Conservation (phyloP, 92 coral and sea anemone species). For the Siderastrea radians region DNA sequence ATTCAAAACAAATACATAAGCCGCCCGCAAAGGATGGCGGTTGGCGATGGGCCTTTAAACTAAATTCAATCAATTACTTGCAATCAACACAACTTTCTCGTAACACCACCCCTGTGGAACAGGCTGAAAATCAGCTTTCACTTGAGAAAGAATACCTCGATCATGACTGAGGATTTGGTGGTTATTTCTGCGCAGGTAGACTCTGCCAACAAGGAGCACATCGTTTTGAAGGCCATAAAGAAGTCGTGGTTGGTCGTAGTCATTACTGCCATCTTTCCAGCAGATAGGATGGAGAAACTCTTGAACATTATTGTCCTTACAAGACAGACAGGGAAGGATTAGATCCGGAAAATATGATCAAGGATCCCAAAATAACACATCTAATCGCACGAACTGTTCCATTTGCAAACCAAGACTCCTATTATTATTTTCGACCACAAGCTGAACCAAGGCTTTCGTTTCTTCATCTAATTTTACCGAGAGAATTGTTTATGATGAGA, state of each 20-base stretch:
- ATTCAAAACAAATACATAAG: conserved; percentile 37
- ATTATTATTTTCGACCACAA: background rate
- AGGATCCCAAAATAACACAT: background rate
- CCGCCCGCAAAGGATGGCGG: conserved; percentile 64
- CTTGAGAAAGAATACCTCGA: conserved; percentile 43
- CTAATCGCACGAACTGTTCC: background rate
- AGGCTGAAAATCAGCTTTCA: conserved; percentile 36
- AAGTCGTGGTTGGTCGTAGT: conserved; percentile 42
- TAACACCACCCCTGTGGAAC: conserved; percentile 52
- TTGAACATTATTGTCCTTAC: background rate
- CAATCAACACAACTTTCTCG: conserved; percentile 46
- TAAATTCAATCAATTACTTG: conserved; percentile 55
- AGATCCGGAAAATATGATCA: background rate
- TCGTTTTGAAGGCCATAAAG: conserved; percentile 53
- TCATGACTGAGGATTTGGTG: conserved; percentile 54
- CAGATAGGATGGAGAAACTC: conserved; percentile 37
- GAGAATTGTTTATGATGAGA: too few species aligned
- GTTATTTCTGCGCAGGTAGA: conserved; percentile 52
- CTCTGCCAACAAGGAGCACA: conserved; percentile 56
- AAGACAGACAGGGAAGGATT: background rate
- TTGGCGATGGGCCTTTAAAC: conserved; percentile 69
- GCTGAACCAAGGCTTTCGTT: background rate
- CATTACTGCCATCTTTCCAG: conserved; percentile 48
- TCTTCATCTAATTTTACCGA: background rate
- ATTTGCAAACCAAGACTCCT: background rate